These are phyloP conservation scores for Synaphobranchus kaupii DNA, from an alignment of 2,797 vertebrate species.

Conservation along the genomic window DNA sequence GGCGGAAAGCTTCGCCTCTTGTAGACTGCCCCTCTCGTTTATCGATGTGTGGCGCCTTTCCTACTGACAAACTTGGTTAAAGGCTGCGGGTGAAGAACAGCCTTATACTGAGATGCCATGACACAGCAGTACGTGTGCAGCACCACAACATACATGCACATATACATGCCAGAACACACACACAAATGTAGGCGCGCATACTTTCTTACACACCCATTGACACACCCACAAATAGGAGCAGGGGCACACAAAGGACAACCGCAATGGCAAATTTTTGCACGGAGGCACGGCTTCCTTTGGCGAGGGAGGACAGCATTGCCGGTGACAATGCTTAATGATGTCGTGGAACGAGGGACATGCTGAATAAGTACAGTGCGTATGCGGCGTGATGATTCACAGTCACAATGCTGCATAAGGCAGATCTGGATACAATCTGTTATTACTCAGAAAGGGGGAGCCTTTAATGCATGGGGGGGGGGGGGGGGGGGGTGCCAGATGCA, in stretches of 20 bases:
- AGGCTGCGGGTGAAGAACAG: constrained; percentile 14
- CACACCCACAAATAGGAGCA: background rate
- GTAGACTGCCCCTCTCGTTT: constrained; percentile 24
- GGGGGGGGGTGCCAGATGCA: background rate
- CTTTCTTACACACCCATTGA: constrained; percentile 17
- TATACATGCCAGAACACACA: background rate
- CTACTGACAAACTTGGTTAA: background rate
- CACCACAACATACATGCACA: constrained; percentile 48
- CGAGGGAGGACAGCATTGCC: background rate
- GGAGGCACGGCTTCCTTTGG: background rate
- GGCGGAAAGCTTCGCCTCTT: constrained; percentile 5
- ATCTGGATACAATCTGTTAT: constrained; percentile 11
- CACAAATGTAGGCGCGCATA: background rate
- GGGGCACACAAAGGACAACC: background rate
- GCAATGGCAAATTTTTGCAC: background rate
- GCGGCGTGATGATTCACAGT: background rate
- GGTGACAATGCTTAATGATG: background rate
- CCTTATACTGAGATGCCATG: constrained; percentile 22
- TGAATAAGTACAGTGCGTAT: background rate
- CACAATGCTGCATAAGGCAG: background rate
- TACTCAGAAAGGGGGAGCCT: background rate
- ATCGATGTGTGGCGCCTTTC: constrained; percentile 30
- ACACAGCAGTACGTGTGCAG: no score
- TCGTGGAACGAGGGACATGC: background rate
- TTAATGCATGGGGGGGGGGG: background rate